A percentile compares a stretch with the other conserved stretches of the same genome.
Conservation (phyloP, 2,113 vertebrate genomes). For the Dipodomys merriami region DNA sequence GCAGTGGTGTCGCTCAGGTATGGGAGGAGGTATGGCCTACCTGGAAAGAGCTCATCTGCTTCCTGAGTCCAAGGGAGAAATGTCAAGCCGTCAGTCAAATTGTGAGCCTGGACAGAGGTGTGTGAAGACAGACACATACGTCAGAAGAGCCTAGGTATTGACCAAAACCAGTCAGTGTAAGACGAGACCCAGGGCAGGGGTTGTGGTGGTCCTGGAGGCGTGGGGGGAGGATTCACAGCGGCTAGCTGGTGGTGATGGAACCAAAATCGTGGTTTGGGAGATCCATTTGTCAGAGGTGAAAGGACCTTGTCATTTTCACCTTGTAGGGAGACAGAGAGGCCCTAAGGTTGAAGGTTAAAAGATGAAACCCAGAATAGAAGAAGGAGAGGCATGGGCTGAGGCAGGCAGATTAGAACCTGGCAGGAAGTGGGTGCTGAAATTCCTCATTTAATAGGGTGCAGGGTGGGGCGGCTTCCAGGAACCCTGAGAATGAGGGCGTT, state of each 20-base stretch:
- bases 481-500: accelerated
- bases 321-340: not conserved
- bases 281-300: not conserved
- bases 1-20: not conserved
- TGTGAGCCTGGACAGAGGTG: not conserved
- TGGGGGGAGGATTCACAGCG: not conserved
- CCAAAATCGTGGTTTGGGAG: not conserved
- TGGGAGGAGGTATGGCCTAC: not conserved
- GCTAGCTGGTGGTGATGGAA: not conserved
- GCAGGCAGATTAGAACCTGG: not conserved
- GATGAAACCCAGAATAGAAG: not conserved
- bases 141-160: not conserved
- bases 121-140: not conserved
- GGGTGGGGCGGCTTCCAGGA: not conserved
- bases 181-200: not conserved
- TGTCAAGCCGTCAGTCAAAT: not conserved
- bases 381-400: too few species aligned
- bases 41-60: not conserved
- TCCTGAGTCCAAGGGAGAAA: not conserved
- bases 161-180: not conserved
- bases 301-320: not conserved
- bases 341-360: not conserved
- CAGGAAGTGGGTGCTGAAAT: not conserved
- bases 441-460: not conserved
- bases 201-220: not conserved